A percentile compares a stretch with the other conserved stretches of the same genome.
These are phyloP conservation scores for Helicoverpa armigera DNA, from an alignment of 1,140 invertebrate genomes.

Conservation along the genomic window DNA sequence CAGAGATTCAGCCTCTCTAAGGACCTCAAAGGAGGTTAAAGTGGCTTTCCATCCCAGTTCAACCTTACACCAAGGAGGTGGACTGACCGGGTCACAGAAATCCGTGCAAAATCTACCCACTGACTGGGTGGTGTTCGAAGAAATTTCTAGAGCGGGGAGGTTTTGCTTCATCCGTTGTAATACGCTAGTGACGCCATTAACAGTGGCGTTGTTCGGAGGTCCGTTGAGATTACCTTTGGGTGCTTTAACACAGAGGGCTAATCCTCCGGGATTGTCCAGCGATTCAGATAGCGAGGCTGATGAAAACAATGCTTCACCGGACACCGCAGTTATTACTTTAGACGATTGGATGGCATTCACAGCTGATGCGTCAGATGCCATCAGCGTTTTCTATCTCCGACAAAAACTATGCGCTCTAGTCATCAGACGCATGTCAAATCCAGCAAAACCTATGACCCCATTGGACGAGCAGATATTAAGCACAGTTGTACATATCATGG, in stretches of 20 bases:
- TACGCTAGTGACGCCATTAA: conserved; percentile 92
- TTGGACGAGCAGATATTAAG: conserved; percentile 91
- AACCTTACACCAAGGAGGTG: conserved; percentile 87
- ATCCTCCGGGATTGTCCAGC: conserved; percentile 84
- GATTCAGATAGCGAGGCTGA: conserved; percentile 88
- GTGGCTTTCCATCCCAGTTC: conserved; percentile 92
- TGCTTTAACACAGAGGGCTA: conserved; percentile 76
- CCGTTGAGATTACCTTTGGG: conserved; percentile 88
- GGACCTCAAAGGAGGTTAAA: conserved; percentile 90
- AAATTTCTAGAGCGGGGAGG: conserved; percentile 90
- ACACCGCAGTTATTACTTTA: conserved; percentile 83
- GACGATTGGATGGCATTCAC: conserved; percentile 95
- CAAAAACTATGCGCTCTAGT: conserved; percentile 93
- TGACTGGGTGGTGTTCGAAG: conserved; percentile 95
- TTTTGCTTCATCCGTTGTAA: conserved; percentile 91
- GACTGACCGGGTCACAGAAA: conserved; percentile 69
- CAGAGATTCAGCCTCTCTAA: conserved; percentile 74
- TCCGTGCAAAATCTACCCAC: conserved; percentile 90
- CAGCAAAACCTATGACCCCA: conserved; percentile 89
- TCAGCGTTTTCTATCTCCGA: conserved; percentile 90
- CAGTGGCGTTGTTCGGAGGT: conserved; percentile 93
- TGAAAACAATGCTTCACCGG: conserved; percentile 70
- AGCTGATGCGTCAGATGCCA: conserved; percentile 89
- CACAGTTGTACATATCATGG: conserved; percentile 90
- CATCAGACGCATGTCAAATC: conserved; percentile 90